Percentiles rank a stretch among this genome's conserved stretches.
phyloP scores from a whole-genome alignment of 2,113 vertebrate species.

The Amphiprion ocellaris region DNA sequence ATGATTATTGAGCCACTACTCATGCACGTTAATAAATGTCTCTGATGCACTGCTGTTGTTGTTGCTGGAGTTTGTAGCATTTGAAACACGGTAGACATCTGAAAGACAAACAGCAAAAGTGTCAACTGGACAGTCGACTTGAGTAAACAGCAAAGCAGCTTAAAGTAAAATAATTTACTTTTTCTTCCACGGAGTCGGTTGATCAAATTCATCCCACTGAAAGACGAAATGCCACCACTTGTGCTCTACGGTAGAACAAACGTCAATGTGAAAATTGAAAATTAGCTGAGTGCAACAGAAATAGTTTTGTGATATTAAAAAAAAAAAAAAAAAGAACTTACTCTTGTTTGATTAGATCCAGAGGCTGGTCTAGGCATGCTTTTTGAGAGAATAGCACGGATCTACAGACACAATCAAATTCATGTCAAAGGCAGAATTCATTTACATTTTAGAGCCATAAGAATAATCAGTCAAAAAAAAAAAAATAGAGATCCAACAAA shows the following conservation, averaged over 20 bases:
- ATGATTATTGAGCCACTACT: no score
- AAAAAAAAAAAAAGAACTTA: constrained; percentile 25
- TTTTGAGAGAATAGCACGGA: constrained; percentile 57
- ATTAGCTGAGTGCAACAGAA: background rate
- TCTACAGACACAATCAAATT: constrained; percentile 48
- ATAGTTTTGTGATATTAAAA: no score
- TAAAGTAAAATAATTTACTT: constrained; percentile 37
- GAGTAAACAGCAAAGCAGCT: background rate
- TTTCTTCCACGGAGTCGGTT: constrained; percentile 46
- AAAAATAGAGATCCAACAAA: no score
- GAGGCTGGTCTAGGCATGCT: background rate
- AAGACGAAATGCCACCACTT: constrained; percentile 40
- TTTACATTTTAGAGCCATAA: no score
- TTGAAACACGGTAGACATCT: constrained; percentile 68
- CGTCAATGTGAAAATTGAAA: background rate
- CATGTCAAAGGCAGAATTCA: background rate
- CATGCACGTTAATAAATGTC: constrained; percentile 40
- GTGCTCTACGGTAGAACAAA: constrained; percentile 53
- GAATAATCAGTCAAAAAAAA: no score
- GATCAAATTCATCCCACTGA: constrained; percentile 27
- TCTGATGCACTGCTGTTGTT: background rate
- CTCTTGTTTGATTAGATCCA: constrained; percentile 49
- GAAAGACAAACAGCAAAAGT: constrained; percentile 23
- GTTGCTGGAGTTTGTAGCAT: constrained; percentile 23
- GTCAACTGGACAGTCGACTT: background rate